These are phyloP conservation scores for Prorops nasuta DNA, from an alignment of 1,140 invertebrate species.

Conservation along the genomic window DNA sequence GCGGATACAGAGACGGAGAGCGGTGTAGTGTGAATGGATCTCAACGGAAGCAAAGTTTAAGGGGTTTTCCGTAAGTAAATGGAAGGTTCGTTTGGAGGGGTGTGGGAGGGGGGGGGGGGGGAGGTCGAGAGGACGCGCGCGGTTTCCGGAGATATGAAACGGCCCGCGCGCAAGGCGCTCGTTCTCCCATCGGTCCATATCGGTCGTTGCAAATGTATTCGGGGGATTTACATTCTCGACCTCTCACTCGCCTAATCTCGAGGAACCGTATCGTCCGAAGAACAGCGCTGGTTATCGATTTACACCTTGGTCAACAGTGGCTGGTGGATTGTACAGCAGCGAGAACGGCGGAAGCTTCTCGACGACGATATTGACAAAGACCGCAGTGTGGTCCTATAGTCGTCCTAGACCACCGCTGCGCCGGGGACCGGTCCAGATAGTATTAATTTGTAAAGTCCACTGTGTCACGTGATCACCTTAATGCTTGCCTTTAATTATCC, in stretches of 20 bases:
- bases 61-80: conserved; percentile 22
- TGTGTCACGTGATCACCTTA: conserved; percentile 4
- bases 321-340: conserved; percentile 6
- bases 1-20: neutral
- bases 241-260: conserved; percentile 30
- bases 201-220: conserved; percentile 24
- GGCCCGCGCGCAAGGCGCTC: conserved; percentile 1
- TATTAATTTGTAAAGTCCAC: conserved; percentile 35
- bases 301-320: conserved; percentile 33
- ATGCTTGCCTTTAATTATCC: conserved; percentile 11
- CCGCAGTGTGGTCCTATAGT: too few species aligned
- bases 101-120: too few species aligned
- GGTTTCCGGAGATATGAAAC: conserved; percentile 7
- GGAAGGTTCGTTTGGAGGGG: conserved; percentile 9
- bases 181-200: conserved; percentile 3
- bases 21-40: conserved; percentile 8
- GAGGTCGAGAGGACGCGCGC: neutral
- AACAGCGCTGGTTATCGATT: conserved; percentile 38
- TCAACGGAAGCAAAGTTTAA: conserved; percentile 20
- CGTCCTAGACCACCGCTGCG: too few species aligned
- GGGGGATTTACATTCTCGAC: conserved; percentile 24
- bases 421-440: too few species aligned
- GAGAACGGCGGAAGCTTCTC: too few species aligned
- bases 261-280: conserved; percentile 33
- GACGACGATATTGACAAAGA: too few species aligned